These are phyloP conservation scores for Sebastes nivosus DNA, from an alignment of 2,797 vertebrate genomes.

Conservation along the genomic window DNA sequence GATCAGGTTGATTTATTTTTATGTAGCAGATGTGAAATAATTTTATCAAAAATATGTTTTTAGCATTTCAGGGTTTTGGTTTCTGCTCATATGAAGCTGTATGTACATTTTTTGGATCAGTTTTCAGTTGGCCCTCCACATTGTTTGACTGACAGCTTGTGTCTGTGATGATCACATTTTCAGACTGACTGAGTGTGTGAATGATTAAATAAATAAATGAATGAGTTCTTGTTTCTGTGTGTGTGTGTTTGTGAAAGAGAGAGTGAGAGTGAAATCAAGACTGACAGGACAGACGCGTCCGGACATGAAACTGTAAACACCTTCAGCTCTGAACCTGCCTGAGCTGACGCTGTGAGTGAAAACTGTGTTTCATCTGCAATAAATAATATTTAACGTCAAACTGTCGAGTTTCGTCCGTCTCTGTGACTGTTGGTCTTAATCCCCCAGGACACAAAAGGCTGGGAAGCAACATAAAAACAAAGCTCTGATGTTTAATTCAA, in stretches of 20 bases:
- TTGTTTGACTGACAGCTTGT: background rate
- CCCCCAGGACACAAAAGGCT: background rate
- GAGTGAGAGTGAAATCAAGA: constrained; percentile 20
- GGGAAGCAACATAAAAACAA: background rate
- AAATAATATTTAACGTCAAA: constrained; percentile 73
- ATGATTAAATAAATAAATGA: constrained; percentile 23
- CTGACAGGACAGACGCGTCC: constrained; percentile 34
- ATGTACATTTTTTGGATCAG: constrained; percentile 26
- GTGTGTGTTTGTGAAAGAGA: background rate
- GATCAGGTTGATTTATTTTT: background rate
- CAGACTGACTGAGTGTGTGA: constrained; percentile 13
- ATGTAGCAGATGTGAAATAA: constrained; percentile 4
- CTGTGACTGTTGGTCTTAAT: background rate
- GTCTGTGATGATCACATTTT: constrained; percentile 16
- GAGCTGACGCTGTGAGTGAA: constrained; percentile 31
- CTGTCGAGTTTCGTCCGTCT: background rate
- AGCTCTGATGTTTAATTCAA: background rate
- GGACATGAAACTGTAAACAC: constrained; percentile 60
- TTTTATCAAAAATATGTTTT: background rate
- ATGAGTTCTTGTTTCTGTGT: constrained; percentile 16
- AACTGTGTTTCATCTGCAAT: constrained; percentile 69
- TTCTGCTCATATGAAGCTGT: background rate
- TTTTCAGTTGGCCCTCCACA: background rate
- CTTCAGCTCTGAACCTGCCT: constrained; percentile 41
- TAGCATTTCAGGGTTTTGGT: background rate